Conservation (phyloP, 2,113 vertebrate species). For the Sylvietta virens region DNA sequence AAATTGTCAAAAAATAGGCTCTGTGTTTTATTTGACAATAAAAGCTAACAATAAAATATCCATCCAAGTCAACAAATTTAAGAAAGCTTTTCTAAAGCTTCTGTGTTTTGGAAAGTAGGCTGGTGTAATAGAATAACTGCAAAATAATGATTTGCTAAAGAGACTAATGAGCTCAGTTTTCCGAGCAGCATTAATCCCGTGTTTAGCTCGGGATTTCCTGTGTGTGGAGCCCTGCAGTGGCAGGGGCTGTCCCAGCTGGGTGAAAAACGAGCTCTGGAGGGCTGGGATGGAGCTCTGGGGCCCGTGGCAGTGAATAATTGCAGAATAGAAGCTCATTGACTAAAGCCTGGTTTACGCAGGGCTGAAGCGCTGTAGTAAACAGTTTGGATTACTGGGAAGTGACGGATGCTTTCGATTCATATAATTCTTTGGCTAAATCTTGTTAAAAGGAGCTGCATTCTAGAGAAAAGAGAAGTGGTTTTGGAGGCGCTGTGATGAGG, state of each 20-base stretch:
- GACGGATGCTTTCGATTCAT: background rate
- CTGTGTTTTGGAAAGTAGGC: background rate
- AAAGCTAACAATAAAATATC: background rate
- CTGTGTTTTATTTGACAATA: background rate
- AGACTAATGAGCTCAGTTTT: slow-evolving; percentile 44
- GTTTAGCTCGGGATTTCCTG: background rate
- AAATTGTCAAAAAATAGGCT: background rate
- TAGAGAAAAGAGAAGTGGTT: background rate
- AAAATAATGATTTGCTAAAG: slow-evolving; percentile 46
- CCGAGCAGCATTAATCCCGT: background rate
- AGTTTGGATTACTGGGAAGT: slow-evolving; percentile 30
- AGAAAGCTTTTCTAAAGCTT: background rate
- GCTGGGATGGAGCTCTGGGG: background rate
- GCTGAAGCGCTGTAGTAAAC: background rate
- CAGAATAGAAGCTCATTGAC: background rate
- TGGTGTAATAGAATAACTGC: slow-evolving; percentile 11
- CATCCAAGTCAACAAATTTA: background rate
- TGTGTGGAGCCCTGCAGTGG: background rate
- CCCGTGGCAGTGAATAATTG: background rate
- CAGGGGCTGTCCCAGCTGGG: background rate
- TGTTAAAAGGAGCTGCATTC: background rate
- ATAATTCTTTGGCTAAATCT: background rate
- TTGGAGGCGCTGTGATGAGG: background rate
- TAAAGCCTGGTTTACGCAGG: background rate
- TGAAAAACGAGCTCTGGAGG: background rate